A percentile compares a stretch with the other conserved stretches of the same genome.
Evolutionary conservation across 2,888 invertebrate genomes (phyloP).

Genomic region (Julus scandinavius): DNA sequence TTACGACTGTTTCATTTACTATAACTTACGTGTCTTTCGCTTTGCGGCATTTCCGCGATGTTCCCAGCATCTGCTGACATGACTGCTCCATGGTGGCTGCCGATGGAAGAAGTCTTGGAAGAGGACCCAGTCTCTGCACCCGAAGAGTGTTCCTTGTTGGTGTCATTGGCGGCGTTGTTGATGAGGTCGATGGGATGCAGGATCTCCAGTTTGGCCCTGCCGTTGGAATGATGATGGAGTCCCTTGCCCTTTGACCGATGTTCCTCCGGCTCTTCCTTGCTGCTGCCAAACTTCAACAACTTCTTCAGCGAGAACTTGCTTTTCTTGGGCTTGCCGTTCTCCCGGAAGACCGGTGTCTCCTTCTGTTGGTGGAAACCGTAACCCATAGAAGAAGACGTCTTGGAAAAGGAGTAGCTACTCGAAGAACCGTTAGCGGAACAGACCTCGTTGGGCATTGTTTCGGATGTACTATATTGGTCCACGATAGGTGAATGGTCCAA

Average conservation of each 20-base stretch:
- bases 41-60: not conserved
- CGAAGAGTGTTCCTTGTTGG: not conserved
- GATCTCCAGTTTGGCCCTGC: slow-evolving; percentile 81
- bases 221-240: slow-evolving; percentile 53
- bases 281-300: slow-evolving; percentile 75
- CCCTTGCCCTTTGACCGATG: slow-evolving; percentile 73
- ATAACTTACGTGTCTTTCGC: not conserved
- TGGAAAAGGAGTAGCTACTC: slow-evolving; percentile 20
- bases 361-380: not conserved
- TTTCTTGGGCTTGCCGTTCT: slow-evolving; percentile 61
- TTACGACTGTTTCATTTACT: not conserved
- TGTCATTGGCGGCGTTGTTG: slow-evolving; percentile 70
- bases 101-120: slow-evolving; percentile 41
- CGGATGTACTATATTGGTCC: not conserved
- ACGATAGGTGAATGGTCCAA: not conserved
- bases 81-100: not conserved
- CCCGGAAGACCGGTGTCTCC: not conserved
- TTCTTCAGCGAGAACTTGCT: slow-evolving; percentile 85
- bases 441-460: not conserved
- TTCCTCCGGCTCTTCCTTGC: slow-evolving; percentile 65
- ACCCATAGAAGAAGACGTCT: slow-evolving; percentile 5
- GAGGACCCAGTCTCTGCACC: not conserved
- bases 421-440: not conserved
- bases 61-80: not conserved
- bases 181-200: slow-evolving; percentile 89